Evolutionary conservation across 2,888 invertebrate species (phyloP), one percentile per base, ranked within the genome.

Genomic region (Mystacides longicornis): DNA sequence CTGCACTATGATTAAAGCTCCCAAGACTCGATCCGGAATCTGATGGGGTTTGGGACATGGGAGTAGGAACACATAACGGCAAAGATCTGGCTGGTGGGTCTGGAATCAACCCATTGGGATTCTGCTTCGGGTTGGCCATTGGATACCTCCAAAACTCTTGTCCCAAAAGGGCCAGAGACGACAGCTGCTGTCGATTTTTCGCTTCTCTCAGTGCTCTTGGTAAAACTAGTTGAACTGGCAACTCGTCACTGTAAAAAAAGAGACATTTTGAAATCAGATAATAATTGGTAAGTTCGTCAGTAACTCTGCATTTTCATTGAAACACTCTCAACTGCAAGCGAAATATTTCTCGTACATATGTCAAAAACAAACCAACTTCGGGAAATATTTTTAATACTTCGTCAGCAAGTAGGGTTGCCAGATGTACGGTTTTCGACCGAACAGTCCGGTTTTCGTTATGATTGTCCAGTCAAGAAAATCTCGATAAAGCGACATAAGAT

Each of bases 91-190:
- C 23, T n/a, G 23, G n/a, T 4, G 23, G 43, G 20, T 31, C 31
- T 1, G 73, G 70, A 51, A 21, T 23, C n/a, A 23, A 27, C 18
- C 52, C 42, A 7, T 31, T 31, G 19, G 42, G 49, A 16, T 73
- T 75, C 61, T 79, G 81, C 65, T 83, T 81, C 2, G 86, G 83
- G 68, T 83, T 85, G 7, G 86, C 85, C 86, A 87, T 86, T 14
- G 87, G 87, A 69, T 87, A 87, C 55, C 85, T 80, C 89, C 89
- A 89, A 71, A 88, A 89, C 69, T 89, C 89, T 70, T 91, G 91
- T 23, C 95, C 96, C 49, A 97, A 77, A 60, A 95, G 79, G 5
- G 95, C 93, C 52, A 95, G 75, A 1, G 94, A 93, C 49, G 90
- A 88, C 49, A 97, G 81, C 68, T 94, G 92, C 69, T 93, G 92